Evolutionary conservation across 1,140 invertebrate species (phyloP).

Genomic region (Brachionus rubens): DNA sequence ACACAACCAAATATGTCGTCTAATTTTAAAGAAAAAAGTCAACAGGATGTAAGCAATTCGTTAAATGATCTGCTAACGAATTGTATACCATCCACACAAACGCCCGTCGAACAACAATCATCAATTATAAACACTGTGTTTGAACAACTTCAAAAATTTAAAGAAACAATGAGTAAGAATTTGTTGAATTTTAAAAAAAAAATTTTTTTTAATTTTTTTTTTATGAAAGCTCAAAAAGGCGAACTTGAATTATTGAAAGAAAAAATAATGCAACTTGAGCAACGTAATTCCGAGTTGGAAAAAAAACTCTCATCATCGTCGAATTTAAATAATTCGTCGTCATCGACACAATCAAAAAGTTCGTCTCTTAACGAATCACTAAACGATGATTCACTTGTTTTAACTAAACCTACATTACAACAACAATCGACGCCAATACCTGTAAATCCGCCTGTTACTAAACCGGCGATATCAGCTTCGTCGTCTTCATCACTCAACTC

Average conservation of each 20-base stretch:
- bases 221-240: neutral
- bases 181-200: too few relatives aligned
- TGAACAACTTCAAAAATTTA: conserved; percentile 34
- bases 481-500: neutral
- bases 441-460: neutral
- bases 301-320: conserved; percentile 17
- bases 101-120: neutral
- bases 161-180: conserved; percentile 11
- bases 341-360: conserved; percentile 6
- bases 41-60: too few relatives aligned
- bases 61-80: too few relatives aligned
- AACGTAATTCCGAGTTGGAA: conserved; percentile 41
- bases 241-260: conserved; percentile 28
- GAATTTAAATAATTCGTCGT: conserved; percentile 32
- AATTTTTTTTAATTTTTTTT: too few relatives aligned
- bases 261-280: conserved; percentile 32
- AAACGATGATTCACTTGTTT: neutral
- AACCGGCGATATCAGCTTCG: neutral
- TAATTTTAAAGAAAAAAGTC: too few relatives aligned
- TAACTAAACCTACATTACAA: neutral
- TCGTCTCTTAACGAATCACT: conserved; percentile 26
- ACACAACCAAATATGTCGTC: too few relatives aligned
- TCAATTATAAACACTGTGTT: conserved; percentile 10
- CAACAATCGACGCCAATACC: neutral
- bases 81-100: too few relatives aligned